Conservation (phyloP, 2,113 vertebrate species). For the Grus americana region DNA sequence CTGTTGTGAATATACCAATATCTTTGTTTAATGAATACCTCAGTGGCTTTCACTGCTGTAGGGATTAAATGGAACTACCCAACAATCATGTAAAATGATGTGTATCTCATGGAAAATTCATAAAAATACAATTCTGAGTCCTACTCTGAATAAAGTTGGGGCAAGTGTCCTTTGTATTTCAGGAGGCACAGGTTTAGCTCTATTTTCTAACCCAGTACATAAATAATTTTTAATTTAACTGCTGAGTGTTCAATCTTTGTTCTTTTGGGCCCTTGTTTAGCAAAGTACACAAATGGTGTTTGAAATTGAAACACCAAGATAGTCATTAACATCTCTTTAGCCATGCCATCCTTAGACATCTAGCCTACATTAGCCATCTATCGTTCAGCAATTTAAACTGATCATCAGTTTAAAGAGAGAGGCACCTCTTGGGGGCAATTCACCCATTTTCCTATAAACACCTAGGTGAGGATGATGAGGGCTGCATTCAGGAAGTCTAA, state of each 20-base stretch:
- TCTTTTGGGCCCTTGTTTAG: neutral
- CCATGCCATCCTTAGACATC: neutral
- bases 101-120: neutral
- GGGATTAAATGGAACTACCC: neutral
- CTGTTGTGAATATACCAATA: neutral
- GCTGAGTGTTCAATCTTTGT: neutral
- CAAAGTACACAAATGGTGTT: neutral
- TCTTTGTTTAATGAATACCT: neutral
- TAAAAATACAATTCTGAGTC: neutral
- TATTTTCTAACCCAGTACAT: neutral
- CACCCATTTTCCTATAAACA: neutral
- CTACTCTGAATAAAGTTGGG: neutral
- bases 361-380: neutral
- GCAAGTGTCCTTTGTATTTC: neutral
- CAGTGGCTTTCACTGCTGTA: neutral
- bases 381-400: neutral
- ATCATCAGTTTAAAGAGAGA: neutral
- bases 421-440: neutral
- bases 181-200: neutral
- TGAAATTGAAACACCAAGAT: neutral
- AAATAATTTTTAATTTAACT: neutral
- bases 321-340: neutral
- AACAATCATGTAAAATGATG: neutral
- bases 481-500: neutral
- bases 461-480: neutral